phyloP scores from a whole-genome alignment of 2,797 vertebrate species.

The Semotilus atromaculatus region DNA sequence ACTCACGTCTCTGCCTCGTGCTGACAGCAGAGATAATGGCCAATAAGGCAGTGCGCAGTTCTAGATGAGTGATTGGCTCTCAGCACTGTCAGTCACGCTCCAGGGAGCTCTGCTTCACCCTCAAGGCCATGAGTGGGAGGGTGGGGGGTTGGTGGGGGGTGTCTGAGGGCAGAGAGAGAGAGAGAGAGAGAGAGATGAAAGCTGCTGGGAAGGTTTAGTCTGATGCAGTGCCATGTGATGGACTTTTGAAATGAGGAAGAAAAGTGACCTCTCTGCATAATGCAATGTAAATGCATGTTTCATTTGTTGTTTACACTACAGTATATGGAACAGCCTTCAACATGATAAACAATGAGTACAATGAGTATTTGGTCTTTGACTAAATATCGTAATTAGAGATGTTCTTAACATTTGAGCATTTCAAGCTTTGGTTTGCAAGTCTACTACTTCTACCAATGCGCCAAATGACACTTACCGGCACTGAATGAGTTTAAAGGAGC shows the following conservation, averaged over 20 bases:
- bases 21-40: conserved; percentile 92
- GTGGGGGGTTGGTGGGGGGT: not conserved
- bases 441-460: not conserved
- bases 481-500: not conserved
- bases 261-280: not conserved
- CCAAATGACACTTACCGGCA: not conserved
- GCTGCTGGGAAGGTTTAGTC: not conserved
- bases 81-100: conserved; percentile 79
- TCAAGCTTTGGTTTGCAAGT: not conserved
- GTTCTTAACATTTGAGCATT: not conserved
- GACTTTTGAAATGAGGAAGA: not conserved
- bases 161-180: not conserved
- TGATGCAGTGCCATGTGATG: not conserved
- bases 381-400: not conserved
- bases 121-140: conserved; percentile 12
- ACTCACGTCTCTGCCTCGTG: conserved; percentile 76
- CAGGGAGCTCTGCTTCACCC: conserved; percentile 71
- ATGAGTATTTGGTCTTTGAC: not conserved
- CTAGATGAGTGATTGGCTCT: conserved; percentile 88
- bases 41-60: conserved; percentile 89
- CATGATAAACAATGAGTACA: not conserved
- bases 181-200: not conserved
- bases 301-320: not conserved
- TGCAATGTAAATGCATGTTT: not conserved
- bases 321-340: not conserved